These are phyloP conservation scores for Buphagus erythrorhynchus DNA, from an alignment of 2,797 vertebrate genomes.

Conservation along the genomic window DNA sequence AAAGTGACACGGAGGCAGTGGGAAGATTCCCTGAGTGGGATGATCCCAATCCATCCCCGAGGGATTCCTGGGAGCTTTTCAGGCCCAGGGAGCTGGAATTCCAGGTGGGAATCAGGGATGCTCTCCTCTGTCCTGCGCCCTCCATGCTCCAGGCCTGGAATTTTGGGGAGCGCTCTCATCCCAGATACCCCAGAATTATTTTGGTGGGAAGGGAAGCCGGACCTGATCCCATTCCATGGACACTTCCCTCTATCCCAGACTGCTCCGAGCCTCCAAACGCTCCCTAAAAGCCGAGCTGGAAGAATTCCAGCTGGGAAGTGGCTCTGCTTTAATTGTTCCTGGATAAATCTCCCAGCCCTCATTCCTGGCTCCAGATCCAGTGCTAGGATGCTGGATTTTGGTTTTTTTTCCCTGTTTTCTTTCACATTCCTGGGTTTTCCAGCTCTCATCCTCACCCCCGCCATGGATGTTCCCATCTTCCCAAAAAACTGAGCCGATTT, in stretches of 20 bases:
- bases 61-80: accelerated
- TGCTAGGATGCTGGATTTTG: accelerated
- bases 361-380: not conserved
- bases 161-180: not conserved
- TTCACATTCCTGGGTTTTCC: not conserved
- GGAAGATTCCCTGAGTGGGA: not conserved
- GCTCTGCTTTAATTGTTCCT: too few species aligned
- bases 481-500: not conserved
- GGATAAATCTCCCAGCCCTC: too few species aligned
- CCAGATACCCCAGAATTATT: accelerated
- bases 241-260: too few species aligned
- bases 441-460: too few species aligned
- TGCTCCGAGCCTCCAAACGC: not conserved
- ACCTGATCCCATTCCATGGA: not conserved
- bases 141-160: not conserved
- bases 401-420: not conserved
- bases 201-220: not conserved
- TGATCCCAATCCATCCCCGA: not conserved
- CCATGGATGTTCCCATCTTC: accelerated
- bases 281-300: not conserved
- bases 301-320: not conserved
- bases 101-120: not conserved
- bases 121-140: not conserved
- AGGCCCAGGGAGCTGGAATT: not conserved
- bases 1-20: not conserved